Conservation (phyloP, 2,113 vertebrate species). For the Pseudorectes ferrugineus region DNA sequence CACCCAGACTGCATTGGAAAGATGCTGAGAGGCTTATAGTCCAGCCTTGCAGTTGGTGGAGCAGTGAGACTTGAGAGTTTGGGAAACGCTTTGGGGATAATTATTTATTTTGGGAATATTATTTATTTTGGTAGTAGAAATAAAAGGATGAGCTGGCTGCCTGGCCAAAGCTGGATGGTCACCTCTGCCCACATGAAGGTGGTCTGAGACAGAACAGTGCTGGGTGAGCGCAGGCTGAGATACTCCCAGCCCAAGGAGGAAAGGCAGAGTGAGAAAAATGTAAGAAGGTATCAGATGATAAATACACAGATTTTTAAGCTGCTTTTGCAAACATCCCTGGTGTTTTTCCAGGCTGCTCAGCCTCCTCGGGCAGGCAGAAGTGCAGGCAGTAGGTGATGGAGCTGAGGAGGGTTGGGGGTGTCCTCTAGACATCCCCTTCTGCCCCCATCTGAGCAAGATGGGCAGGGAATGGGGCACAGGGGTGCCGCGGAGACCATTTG, state of each 20-base stretch:
- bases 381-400: background rate
- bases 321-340: background rate
- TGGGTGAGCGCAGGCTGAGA: background rate
- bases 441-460: background rate
- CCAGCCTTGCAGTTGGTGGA: background rate
- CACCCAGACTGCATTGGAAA: fast-evolving
- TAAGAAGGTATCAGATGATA: background rate
- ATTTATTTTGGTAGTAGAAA: background rate
- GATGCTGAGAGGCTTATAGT: fast-evolving
- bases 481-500: fast-evolving
- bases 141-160: background rate
- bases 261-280: background rate
- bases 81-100: background rate
- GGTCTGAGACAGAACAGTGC: background rate
- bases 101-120: background rate
- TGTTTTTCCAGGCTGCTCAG: background rate
- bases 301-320: background rate
- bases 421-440: background rate
- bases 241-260: background rate
- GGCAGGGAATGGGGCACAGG: background rate
- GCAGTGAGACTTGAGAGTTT: background rate
- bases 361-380: background rate
- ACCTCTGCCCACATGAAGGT: background rate
- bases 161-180: background rate
- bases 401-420: background rate